Evolutionary conservation across 2,113 vertebrate species (phyloP).

Genomic region (Todiramphus saurophagus): DNA sequence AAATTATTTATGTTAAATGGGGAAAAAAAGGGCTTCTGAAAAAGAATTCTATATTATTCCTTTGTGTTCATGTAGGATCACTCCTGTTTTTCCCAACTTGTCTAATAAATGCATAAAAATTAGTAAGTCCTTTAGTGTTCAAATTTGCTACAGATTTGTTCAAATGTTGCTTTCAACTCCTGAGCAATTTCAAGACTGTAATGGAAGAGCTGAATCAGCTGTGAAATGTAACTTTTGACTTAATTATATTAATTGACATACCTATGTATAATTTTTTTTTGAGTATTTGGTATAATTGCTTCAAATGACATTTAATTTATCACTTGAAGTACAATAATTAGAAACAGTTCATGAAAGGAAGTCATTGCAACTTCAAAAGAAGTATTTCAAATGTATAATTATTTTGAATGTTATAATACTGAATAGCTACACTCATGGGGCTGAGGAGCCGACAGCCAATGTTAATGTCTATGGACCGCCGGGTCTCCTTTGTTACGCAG

Average conservation of each 20-base stretch:
- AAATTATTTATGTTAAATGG: neutral
- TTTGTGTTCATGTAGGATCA: neutral
- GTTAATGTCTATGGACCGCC: neutral
- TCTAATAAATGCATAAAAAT: constrained; percentile 11
- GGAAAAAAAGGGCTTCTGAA: neutral
- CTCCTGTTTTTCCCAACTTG: neutral
- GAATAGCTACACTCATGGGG: constrained; percentile 5
- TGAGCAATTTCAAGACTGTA: constrained; percentile 18
- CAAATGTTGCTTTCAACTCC: constrained; percentile 26
- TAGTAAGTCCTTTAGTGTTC: neutral
- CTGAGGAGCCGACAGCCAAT: neutral
- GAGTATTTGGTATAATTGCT: constrained; percentile 74
- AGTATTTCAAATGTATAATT: constrained; percentile 74
- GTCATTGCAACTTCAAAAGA: constrained; percentile 71
- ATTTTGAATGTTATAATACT: constrained; percentile 62
- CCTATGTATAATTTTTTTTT: constrained; percentile 66
- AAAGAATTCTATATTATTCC: neutral
- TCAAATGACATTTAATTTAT: constrained; percentile 81
- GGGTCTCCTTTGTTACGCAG: neutral
- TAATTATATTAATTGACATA: constrained; percentile 78
- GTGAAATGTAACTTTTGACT: constrained; percentile 60
- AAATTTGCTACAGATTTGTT: constrained; percentile 23
- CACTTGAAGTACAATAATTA: constrained; percentile 78
- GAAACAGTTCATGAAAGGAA: constrained; percentile 75
- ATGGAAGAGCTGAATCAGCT: constrained; percentile 65